Percentiles rank a stretch among this genome's conserved stretches.
These are phyloP conservation scores for Calosoma granatense DNA, from an alignment of 1,140 invertebrate species.

Conservation along the genomic window DNA sequence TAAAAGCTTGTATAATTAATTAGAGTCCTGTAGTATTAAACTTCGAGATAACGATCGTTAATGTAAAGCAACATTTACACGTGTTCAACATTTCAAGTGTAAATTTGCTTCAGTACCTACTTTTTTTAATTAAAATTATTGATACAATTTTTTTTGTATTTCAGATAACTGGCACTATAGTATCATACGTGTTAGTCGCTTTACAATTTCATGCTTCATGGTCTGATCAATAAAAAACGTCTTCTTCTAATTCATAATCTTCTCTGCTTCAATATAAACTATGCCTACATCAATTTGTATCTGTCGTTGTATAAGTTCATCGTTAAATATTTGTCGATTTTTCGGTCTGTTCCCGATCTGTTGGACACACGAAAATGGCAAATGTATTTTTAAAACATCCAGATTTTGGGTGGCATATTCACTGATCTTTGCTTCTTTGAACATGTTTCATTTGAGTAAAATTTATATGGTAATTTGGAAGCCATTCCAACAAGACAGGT, in stretches of 20 bases:
- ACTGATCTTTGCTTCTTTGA: neutral
- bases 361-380: constrained; percentile 9
- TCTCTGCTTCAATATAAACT: no score
- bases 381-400: constrained; percentile 20
- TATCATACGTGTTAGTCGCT: constrained; percentile 27
- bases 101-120: no score
- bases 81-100: no score
- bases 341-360: constrained; percentile 24
- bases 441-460: neutral
- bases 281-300: constrained; percentile 18
- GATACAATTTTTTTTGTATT: constrained; percentile 14
- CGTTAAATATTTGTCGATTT: constrained; percentile 17
- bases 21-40: no score
- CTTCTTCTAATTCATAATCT: no score
- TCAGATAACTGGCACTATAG: constrained; percentile 26
- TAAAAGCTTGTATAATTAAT: no score
- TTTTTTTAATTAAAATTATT: no score
- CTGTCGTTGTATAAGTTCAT: constrained; percentile 19
- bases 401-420: constrained; percentile 21
- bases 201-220: constrained; percentile 26
- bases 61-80: no score
- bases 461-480: neutral
- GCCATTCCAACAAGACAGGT: neutral
- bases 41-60: no score
- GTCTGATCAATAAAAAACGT: constrained; percentile 17